Percentiles rank a stretch among this genome's conserved stretches.
Conservation (phyloP, 1,140 invertebrate species). For the Procambarus clarkii region DNA sequence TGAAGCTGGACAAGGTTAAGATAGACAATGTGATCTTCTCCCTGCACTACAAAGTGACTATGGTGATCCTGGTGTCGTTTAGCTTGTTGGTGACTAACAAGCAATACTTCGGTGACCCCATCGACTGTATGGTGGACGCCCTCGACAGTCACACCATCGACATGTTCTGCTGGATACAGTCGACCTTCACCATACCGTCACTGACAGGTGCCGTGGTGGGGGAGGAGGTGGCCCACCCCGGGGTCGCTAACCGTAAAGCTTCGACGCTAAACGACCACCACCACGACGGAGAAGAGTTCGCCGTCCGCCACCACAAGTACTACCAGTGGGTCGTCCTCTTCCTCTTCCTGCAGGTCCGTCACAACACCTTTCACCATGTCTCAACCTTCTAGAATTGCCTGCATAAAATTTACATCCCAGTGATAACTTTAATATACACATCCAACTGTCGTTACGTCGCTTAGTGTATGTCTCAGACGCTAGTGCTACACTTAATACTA, state of each 20-base stretch:
- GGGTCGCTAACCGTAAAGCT: conserved; percentile 75
- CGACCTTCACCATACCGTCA: conserved; percentile 91
- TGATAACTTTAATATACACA: too few species aligned
- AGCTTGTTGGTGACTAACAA: conserved; percentile 93
- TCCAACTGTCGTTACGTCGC: too few species aligned
- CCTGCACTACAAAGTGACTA: conserved; percentile 95
- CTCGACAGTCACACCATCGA: conserved; percentile 85
- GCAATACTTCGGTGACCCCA: conserved; percentile 96
- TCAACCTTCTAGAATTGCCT: too few species aligned
- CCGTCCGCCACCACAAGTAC: conserved; percentile 92
- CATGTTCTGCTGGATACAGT: conserved; percentile 97
- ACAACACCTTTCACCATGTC: background rate
- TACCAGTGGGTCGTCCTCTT: conserved; percentile 98
- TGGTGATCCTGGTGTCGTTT: conserved; percentile 92
- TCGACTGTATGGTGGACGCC: conserved; percentile 92
- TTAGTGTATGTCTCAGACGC: too few species aligned
- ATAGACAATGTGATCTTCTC: conserved; percentile 97
- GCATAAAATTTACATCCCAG: too few species aligned
- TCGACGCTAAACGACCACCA: background rate
- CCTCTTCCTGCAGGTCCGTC: conserved; percentile 87
- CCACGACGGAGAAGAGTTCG: conserved; percentile 77
- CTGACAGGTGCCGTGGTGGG: conserved; percentile 82
- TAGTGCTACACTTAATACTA: too few species aligned
- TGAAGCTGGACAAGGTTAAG: conserved; percentile 92
- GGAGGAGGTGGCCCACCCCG: conserved; percentile 78